Conservation (phyloP, 2,888 invertebrate species). For the Agriotes lineatus region DNA sequence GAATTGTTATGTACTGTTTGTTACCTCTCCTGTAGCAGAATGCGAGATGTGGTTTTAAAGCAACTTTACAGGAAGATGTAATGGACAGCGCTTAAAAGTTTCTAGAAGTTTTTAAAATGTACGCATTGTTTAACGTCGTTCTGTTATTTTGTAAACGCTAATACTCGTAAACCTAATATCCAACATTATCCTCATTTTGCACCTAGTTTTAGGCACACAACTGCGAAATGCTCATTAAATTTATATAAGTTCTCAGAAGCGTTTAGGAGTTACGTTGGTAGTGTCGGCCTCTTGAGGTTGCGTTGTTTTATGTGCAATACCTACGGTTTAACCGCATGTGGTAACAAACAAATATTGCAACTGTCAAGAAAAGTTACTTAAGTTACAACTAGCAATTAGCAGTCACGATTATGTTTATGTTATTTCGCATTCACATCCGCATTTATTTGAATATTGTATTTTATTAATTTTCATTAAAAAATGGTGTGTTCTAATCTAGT, state of each 20-base stretch:
- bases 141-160: constrained; percentile 18
- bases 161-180: constrained; percentile 20
- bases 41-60: background rate
- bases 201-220: constrained; percentile 23
- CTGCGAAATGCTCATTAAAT: constrained; percentile 31
- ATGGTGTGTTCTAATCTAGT: constrained; percentile 74
- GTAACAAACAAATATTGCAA: constrained; percentile 15
- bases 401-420: constrained; percentile 29
- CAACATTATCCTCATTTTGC: constrained; percentile 14
- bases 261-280: background rate
- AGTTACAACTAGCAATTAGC: constrained; percentile 26
- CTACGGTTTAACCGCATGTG: background rate
- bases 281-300: background rate
- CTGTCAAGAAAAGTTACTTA: constrained; percentile 30
- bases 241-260: constrained; percentile 8
- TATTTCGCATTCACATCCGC: constrained; percentile 71
- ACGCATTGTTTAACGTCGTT: constrained; percentile 1
- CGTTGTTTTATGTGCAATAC: constrained; percentile 28
- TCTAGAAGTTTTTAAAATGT: background rate
- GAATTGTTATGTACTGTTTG: background rate
- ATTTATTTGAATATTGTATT: constrained; percentile 74
- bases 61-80: background rate
- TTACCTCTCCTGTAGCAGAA: background rate
- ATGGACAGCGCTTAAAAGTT: constrained; percentile 2
- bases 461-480: constrained; percentile 81